Base-by-base conservation (phyloP, 2,113 vertebrate genomes). In the Brevimyrus niger region DNA sequence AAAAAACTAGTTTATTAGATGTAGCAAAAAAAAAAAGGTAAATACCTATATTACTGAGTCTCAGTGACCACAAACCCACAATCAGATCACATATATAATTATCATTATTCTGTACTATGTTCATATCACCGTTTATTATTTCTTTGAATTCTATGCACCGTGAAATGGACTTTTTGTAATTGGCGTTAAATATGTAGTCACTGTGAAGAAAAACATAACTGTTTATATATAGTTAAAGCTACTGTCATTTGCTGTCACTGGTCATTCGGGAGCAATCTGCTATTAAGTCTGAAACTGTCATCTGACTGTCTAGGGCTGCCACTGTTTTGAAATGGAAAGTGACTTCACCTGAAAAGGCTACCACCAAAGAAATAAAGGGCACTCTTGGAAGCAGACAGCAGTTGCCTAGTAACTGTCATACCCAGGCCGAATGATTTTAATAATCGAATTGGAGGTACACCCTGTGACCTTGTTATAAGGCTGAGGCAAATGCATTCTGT, bases 381-480 rank as follows among this genome's bases (percentile, higher is more conserved):
- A 69, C n/a, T 48, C 44, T n/a, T 21, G n/a, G 84, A 44, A 80
- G 11, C 84, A 69, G 89, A 90, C 69, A 69, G 80, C 86, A 73
- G 91, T 92, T 91, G 90, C 91, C 86, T 92, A 90, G 92, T 91
- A 93, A 93, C 91, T 90, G 87, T 53, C 84, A 89, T 80, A 86
- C 86, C 65, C 47, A 27, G 86, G 89, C 89, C 55, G 88, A 90
- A 92, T 89, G 46, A 89, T 91, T 91, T 91, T 89, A 91, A 92
- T 91, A 90, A 89, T 92, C 76, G 90, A 84, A 88, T 80, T 89
- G 87, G 90, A 89, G 88, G 38, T 58, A 61, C 53, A 55, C 89
- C 80, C 48, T 89, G 80, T 88, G 83, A 92, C 90, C 92, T 92
- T 92, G 90, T 90, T 90, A 82, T 55, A 27, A 87, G 6, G 50